Evolutionary conservation across 2,888 invertebrate genomes (phyloP).

Genomic region (Eupithecia vulgata): DNA sequence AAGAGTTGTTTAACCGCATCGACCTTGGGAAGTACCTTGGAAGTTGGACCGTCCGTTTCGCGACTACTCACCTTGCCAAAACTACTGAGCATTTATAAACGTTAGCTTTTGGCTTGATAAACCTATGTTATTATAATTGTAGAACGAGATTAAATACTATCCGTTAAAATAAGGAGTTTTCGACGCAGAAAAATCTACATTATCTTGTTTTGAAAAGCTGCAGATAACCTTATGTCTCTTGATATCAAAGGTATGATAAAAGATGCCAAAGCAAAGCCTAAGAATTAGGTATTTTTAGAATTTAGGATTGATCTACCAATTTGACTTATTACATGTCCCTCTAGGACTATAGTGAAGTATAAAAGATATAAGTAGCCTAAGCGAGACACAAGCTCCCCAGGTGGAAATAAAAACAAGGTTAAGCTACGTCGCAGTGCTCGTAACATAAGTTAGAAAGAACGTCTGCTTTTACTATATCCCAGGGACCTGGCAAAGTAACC

Average conservation of each 20-base stretch:
- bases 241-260: neutral
- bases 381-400: conserved; percentile 36
- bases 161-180: neutral
- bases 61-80: conserved; percentile 60
- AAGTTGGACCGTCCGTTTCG: conserved; percentile 47
- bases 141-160: neutral
- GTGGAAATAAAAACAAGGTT: conserved; percentile 45
- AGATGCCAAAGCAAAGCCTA: too few relatives aligned
- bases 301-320: neutral
- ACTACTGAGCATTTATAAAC: conserved; percentile 29
- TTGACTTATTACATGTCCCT: neutral
- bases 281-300: neutral
- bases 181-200: neutral
- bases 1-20: conserved; percentile 44
- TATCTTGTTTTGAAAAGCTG: neutral
- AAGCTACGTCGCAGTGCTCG: conserved; percentile 38
- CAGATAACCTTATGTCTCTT: neutral
- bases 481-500: conserved; percentile 38
- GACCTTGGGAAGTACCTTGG: conserved; percentile 52
- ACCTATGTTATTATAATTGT: neutral
- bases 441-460: conserved; percentile 41
- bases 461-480: conserved; percentile 43
- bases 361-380: conserved; percentile 9
- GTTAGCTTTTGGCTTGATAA: neutral
- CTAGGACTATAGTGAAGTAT: neutral